phyloP scores from a whole-genome alignment of 2,113 vertebrate species.

The Kryptolebias marmoratus region DNA sequence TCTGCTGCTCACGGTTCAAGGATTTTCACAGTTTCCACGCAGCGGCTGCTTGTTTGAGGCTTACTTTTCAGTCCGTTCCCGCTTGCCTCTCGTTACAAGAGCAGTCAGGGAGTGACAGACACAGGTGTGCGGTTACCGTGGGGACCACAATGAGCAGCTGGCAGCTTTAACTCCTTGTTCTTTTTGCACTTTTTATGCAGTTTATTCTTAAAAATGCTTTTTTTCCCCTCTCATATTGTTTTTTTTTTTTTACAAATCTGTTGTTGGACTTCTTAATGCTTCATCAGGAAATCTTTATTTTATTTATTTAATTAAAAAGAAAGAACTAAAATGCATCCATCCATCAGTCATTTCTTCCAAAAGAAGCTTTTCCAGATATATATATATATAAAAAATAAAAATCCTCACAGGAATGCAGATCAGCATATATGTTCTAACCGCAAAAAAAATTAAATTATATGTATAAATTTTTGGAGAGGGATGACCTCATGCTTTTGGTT shows the following conservation, averaged over 20 bases:
- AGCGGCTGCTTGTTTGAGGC: too few species aligned
- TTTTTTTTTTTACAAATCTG: not conserved
- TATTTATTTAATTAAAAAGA: not conserved
- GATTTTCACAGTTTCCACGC: too few species aligned
- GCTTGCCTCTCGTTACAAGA: too few species aligned
- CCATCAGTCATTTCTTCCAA: not conserved
- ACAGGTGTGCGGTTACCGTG: too few species aligned
- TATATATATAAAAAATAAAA: not conserved
- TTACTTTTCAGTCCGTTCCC: too few species aligned
- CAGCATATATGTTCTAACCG: not conserved
- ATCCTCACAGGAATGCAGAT: not conserved
- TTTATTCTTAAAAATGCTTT: too few species aligned
- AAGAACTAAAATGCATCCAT: not conserved
- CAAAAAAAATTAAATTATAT: not conserved
- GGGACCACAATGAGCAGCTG: too few species aligned
- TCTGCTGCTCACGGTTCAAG: not conserved
- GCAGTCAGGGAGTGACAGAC: too few species aligned
- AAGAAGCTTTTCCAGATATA: not conserved
- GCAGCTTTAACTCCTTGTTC: too few species aligned
- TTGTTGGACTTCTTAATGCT: not conserved
- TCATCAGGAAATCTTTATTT: too few species aligned
- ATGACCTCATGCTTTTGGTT: conserved; percentile 19
- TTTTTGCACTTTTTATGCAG: too few species aligned
- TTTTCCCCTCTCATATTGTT: too few species aligned
- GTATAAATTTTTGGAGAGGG: not conserved